A percentile compares a stretch with the other conserved stretches of the same genome.
Evolutionary conservation across 92 coral and sea anemone genomes (phyloP).

Genomic region (Chrysogorgia sp.): DNA sequence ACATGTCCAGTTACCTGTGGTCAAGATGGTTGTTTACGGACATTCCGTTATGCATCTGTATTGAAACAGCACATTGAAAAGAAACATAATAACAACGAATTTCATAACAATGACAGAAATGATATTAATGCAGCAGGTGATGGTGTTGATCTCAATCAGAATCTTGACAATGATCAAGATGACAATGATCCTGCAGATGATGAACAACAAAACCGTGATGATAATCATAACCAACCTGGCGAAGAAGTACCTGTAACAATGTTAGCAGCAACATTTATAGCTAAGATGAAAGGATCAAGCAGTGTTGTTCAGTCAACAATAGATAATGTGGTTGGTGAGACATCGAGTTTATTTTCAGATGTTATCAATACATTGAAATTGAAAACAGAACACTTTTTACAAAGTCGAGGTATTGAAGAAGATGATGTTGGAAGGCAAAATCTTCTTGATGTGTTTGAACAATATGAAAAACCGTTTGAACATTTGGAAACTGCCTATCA

Average conservation of each 20-base stretch:
- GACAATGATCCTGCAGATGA: too few species aligned
- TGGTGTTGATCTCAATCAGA: not conserved
- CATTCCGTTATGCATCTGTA: constrained; percentile 12
- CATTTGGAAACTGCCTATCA: constrained; percentile 9
- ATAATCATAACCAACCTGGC: too few species aligned
- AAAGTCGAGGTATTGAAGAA: constrained; percentile 8
- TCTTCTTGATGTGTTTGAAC: not conserved
- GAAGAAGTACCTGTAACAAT: too few species aligned
- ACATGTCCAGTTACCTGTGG: constrained; percentile 11
- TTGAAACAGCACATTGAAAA: not conserved
- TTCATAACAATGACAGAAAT: too few species aligned
- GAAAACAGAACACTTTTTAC: constrained; percentile 1
- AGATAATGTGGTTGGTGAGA: constrained; percentile 25
- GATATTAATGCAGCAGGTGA: too few species aligned
- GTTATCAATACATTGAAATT: constrained; percentile 4
- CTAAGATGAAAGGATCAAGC: constrained; percentile 3
- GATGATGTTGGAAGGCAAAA: not conserved
- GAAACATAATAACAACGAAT: not conserved
- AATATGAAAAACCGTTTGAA: not conserved
- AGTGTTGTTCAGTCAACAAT: constrained; percentile 19
- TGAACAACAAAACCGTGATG: too few species aligned
- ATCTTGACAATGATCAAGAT: not conserved
- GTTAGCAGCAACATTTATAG: not conserved
- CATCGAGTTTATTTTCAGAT: constrained; percentile 25
- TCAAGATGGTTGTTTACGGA: constrained; percentile 20